These are phyloP conservation scores for Lathronympha strigana DNA, from an alignment of 2,888 invertebrate genomes.

Conservation along the genomic window DNA sequence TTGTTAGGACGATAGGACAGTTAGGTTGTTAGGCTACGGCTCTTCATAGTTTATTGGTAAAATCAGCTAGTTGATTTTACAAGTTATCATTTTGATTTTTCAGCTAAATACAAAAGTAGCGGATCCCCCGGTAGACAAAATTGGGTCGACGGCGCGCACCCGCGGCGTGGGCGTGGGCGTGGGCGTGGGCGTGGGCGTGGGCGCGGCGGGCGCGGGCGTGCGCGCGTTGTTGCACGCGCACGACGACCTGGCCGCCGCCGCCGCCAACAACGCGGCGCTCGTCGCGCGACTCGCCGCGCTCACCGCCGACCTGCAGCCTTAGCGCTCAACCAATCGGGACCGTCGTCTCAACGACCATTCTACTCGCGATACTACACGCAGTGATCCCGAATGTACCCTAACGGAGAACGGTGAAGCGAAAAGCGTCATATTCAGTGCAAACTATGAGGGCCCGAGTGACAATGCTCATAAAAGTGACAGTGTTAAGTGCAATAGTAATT, in stretches of 20 bases:
- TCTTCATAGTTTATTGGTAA: no score
- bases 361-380: neutral
- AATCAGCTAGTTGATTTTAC: no score
- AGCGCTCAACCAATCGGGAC: constrained; percentile 43
- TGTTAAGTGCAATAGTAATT: no score
- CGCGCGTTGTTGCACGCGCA: constrained; percentile 66
- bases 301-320: constrained; percentile 46
- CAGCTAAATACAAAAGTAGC: constrained; percentile 42
- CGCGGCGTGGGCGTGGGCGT: constrained; percentile 44
- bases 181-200: constrained; percentile 45
- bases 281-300: constrained; percentile 47
- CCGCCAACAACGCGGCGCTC: constrained; percentile 59
- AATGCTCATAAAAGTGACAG: no score
- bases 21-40: no score
- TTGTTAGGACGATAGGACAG: no score
- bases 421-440: no score
- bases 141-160: constrained; percentile 73
- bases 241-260: constrained; percentile 58
- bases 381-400: neutral
- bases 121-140: constrained; percentile 40
- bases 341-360: neutral
- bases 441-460: no score
- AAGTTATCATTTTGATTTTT: neutral
- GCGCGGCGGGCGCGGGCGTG: constrained; percentile 58
- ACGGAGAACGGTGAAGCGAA: neutral